Percentiles rank a stretch among this genome's conserved stretches.
Conservation (phyloP, 2,888 invertebrate species). For the Limnephilus marmoratus region DNA sequence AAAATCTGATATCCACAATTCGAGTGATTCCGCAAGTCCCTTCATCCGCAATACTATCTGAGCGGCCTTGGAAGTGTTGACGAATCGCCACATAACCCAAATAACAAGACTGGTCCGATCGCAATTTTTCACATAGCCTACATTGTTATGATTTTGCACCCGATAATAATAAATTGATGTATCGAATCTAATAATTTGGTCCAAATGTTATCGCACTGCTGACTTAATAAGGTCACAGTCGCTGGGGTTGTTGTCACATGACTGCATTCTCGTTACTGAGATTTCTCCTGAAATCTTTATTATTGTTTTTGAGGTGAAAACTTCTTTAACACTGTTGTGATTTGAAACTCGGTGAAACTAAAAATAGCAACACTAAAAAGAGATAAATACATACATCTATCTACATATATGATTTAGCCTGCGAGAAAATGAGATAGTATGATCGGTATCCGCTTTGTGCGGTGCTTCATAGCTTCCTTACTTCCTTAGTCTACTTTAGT, state of each 20-base stretch:
- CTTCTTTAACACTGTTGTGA: no score
- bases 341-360: no score
- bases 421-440: no score
- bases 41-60: slow-evolving; percentile 43
- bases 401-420: no score
- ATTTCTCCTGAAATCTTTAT: background rate
- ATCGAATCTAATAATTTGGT: background rate
- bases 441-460: no score
- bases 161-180: slow-evolving; percentile 20
- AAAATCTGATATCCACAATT: background rate
- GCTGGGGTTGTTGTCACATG: background rate
- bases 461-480: no score
- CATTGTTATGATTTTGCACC: slow-evolving; percentile 4
- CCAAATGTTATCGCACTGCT: slow-evolving; percentile 15
- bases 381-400: no score
- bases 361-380: no score
- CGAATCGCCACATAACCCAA: slow-evolving; percentile 57
- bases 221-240: slow-evolving; percentile 8
- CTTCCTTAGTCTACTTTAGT: no score
- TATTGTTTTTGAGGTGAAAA: no score
- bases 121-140: background rate
- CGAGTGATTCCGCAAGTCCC: background rate
- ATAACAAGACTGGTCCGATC: slow-evolving; percentile 28
- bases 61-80: slow-evolving; percentile 51
- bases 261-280: background rate